A percentile compares a stretch with the other conserved stretches of the same genome.
phyloP scores from a whole-genome alignment of 2,888 invertebrate genomes.

The Calliscelio sp. region DNA sequence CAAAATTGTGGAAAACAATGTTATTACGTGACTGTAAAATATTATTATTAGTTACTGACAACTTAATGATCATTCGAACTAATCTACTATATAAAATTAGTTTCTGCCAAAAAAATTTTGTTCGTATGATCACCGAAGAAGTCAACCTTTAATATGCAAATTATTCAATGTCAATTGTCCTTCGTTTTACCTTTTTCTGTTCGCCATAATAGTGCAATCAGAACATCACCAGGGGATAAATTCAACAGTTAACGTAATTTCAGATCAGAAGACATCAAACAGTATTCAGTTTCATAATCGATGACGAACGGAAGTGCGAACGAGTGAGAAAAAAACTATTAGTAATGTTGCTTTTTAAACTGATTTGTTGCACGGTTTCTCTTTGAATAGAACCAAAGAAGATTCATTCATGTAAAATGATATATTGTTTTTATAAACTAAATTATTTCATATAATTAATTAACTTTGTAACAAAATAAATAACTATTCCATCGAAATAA shows the following conservation, averaged over 20 bases:
- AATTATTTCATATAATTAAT: no score
- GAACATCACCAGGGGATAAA: slow-evolving; percentile 75
- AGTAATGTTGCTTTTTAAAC: slow-evolving; percentile 74
- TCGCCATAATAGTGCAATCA: slow-evolving; percentile 74
- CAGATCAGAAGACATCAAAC: slow-evolving; percentile 78
- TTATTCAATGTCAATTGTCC: slow-evolving; percentile 20
- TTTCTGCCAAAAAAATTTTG: not conserved
- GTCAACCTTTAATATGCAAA: no score
- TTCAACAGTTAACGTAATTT: slow-evolving; percentile 80
- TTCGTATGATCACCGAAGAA: no score
- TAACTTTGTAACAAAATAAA: no score
- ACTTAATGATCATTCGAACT: not conserved
- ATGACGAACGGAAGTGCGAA: slow-evolving; percentile 77
- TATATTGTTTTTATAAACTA: no score
- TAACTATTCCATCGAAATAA: no score
- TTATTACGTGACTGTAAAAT: not conserved
- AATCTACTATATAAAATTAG: not conserved
- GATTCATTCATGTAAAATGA: no score
- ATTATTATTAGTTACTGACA: slow-evolving; percentile 7
- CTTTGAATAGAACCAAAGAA: no score
- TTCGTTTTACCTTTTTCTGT: slow-evolving; percentile 82
- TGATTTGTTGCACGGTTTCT: slow-evolving; percentile 27
- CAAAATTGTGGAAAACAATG: slow-evolving; percentile 8
- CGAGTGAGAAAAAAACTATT: slow-evolving; percentile 77
- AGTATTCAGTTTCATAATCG: slow-evolving; percentile 75